Base-by-base conservation (phyloP, 2,797 vertebrate genomes). In the Enteromius thamalakanensis region DNA sequence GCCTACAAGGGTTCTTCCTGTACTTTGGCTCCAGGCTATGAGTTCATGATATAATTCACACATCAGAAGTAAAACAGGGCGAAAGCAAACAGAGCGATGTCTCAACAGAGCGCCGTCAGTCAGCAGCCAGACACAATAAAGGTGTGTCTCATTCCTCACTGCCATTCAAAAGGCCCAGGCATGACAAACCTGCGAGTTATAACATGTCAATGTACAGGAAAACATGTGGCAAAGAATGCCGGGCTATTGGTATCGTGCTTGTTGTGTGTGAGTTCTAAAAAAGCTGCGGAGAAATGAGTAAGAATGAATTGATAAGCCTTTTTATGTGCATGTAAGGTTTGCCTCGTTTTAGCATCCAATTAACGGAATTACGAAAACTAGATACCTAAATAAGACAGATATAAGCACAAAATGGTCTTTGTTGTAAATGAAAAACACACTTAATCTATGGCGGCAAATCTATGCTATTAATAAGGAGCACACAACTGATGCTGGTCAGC, bases 61-160 rank as follows among this genome's bases (percentile, higher is more conserved):
- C 12, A 81, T 79, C 60, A 85, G 76, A 62, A 51, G 69, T 60
- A 23, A 11, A 80, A 78, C 14, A 34, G 51, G 75, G 68, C 60
- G 49, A 78, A 77, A 85, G 78, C 83, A 89, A 86, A 87, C 75
- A n/a, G 32, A 79, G 68, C 51, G 78, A 51, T 85, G 75, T 84
- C 78, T 62, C 47, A 83, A 72, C 34, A 64, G 42, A 65, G 76
- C 58, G 51, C 62, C 69, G 84, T 85, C 79, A 82, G 84, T 82
- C 67, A 86, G 72, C 55, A 74, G 32, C 21, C 71, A 85, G 86
- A 87, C 84, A 86, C 68, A 83, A 87, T 78, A 86, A 80, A 79
- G 80, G 78, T 64, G 68, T 47, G 80, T 60, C 84, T 86, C 86
- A 85, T 86, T 84, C 84, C 84, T 77, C 14, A 42, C 26, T 3